Evolutionary conservation across 2,113 vertebrate genomes (phyloP).

Genomic region (Myotis yumanensis): DNA sequence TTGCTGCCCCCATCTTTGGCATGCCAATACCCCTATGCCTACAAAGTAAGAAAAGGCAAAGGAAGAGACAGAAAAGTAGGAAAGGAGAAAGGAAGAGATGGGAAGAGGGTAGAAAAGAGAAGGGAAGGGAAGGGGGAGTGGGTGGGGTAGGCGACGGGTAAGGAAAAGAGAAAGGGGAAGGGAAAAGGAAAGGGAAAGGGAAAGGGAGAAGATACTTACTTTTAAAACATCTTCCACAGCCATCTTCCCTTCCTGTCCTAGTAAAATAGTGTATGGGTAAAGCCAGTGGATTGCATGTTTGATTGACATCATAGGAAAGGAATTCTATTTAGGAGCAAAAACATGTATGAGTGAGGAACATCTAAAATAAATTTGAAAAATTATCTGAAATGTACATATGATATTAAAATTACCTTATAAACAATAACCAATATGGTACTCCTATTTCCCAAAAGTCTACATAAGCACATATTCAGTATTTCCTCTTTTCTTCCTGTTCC

Average conservation of each 20-base stretch:
- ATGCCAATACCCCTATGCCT: not conserved
- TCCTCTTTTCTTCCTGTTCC: not conserved
- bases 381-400: not conserved
- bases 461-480: not conserved
- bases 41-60: not conserved
- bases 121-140: not conserved
- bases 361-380: conserved; percentile 27
- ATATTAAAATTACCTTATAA: not conserved
- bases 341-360: conserved; percentile 14
- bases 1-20: not conserved
- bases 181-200: not conserved
- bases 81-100: not conserved
- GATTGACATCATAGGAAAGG: conserved; percentile 91
- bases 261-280: conserved; percentile 92
- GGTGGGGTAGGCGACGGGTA: not conserved
- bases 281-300: conserved; percentile 89
- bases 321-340: conserved; percentile 85
- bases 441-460: not conserved
- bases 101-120: not conserved
- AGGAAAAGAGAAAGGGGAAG: not conserved
- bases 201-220: conserved; percentile 83
- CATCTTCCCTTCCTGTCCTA: conserved; percentile 92
- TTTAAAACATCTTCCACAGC: conserved; percentile 91
- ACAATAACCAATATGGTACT: not conserved
- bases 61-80: not conserved